Evolutionary conservation across 2,113 vertebrate species (phyloP), one percentile per base, ranked within the genome.

Genomic region (Neodon shergylaensis): DNA sequence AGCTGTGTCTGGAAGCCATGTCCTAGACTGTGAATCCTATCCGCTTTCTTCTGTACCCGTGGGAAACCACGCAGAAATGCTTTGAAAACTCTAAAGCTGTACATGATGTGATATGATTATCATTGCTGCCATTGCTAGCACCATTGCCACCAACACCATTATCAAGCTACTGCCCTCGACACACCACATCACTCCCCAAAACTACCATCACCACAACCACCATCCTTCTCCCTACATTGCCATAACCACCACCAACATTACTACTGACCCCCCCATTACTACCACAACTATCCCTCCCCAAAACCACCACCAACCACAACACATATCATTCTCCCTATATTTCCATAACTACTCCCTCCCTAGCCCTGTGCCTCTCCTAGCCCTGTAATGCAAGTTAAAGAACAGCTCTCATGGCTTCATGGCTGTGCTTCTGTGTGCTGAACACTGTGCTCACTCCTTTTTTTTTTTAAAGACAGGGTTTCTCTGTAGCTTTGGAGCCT

Each of bases 271-370:
- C 61, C 33, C 17, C 19, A 52, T 19, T 36, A 66, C 7, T 14
- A 66, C 42, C 54, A 66, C 76, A 16, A 91, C 17, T 16, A 9
- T 36, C 44, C 26, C 22, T 28, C 1, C 72, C 39, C 21, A 21
- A 47, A 3, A 26, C 11, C 10, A 10, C 0, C 17, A 16, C 0
- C 17, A 16, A 70, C 24, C 19, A 36, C 19, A 28, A 58, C 39
- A 26, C 7, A 14, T 4, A 52, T 58, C 58, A 58, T 19, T 58
- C 58, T 19, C 2, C 58, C 58, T 16, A 58, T 17, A 52, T 52
- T 19, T 17, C 22, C 33, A 61, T 1, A 12, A 44, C 8, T n/a
- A 3, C 3, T 39, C 14, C 14, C 11, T 26, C 2, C 9, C 4
- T 3, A 13, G n/a, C n/a, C n/a, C n/a, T n/a, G 36, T 4, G 6